A percentile compares a stretch with the other conserved stretches of the same genome.
These are phyloP conservation scores for Thripadectes ignobilis DNA, from an alignment of 2,797 vertebrate species.

Conservation along the genomic window DNA sequence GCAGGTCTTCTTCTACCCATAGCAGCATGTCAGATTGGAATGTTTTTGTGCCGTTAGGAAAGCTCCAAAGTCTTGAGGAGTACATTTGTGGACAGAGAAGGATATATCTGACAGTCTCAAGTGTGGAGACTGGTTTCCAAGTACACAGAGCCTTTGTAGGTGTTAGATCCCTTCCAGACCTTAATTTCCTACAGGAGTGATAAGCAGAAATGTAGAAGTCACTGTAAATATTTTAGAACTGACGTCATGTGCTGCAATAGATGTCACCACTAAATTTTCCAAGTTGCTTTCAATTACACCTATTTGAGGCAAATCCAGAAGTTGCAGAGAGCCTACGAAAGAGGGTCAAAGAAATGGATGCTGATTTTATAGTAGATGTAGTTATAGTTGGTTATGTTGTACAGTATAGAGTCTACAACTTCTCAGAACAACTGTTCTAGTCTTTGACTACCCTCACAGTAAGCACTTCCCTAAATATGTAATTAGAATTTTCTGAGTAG, in stretches of 20 bases:
- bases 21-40: not conserved
- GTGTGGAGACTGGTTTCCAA: not conserved
- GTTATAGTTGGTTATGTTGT: not conserved
- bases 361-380: not conserved
- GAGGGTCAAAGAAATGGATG: not conserved
- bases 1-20: not conserved
- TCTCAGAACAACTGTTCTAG: not conserved
- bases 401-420: not conserved
- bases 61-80: not conserved
- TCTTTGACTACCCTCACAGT: not conserved
- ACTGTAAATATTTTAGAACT: not conserved
- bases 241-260: not conserved
- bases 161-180: not conserved
- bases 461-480: not conserved
- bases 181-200: not conserved
- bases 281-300: not conserved
- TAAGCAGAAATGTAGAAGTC: not conserved
- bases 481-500: not conserved
- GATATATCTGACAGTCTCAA: not conserved
- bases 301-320: not conserved
- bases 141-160: not conserved
- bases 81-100: not conserved
- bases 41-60: not conserved
- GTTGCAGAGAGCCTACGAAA: not conserved
- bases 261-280: not conserved